Base-by-base conservation (phyloP, 2,888 invertebrate genomes). In the Orthosia gothica region DNA sequence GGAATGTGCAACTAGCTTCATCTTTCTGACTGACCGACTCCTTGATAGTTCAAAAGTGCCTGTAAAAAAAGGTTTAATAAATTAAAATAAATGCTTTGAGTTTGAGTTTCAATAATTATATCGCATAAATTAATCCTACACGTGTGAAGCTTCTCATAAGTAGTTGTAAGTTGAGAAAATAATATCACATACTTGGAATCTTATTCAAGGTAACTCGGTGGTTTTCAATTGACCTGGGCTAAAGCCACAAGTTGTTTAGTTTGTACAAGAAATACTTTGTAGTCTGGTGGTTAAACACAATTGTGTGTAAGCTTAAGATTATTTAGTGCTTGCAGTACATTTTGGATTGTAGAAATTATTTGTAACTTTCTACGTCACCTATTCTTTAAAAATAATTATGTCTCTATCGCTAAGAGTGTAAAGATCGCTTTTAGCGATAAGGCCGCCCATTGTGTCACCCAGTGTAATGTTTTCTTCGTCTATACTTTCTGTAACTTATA, bases 211-310 rank as follows among this genome's bases (percentile, higher is more conserved):
- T 72, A 62, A 68, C 40, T 3, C 26, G 13, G 87, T 67, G 80
- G 80, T 80, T 82, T 85, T 64, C 80, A 85, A 72, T 70, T 70
- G 79, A 87, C 82, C 73, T 71, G 69, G 13, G 26, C 59, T 57
- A 52, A 57, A 79, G 61, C 81, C 76, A 16, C 79, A 74, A 67
- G 54, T 59, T 47, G 57, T 68, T 70, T 65, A 68, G 32, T 61
- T 16, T 3, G 26, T 70, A 58, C 58, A 76, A 61, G 49, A 45
- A 74, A 67, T 68, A 64, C 26, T 67, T 76, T 69, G 67, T 62
- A 69, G 20, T 55, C 49, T 66, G 7, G 74, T 57, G 50, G 77
- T 74, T 59, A 13, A 57, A 68, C 54, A 26, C n/a, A 32, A 47
- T 40, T 3, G 15, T 23, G 12, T 18, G 23, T 13, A n/a, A 64